Evolutionary conservation across 2,888 invertebrate genomes (phyloP), one percentile per base, ranked within the genome.

Genomic region (Eupithecia vulgata): DNA sequence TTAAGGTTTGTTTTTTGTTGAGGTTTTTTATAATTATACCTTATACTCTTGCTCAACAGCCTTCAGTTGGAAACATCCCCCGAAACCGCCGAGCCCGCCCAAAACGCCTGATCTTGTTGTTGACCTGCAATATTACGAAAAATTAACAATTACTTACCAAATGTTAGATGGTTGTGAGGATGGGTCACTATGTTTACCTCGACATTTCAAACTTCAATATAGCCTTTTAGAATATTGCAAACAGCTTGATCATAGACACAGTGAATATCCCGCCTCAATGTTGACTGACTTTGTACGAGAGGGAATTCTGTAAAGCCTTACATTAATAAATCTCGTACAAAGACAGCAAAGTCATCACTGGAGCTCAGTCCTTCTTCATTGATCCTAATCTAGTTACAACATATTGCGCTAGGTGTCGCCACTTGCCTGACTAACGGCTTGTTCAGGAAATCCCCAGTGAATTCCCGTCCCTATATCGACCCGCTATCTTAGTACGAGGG

Each of bases 81-180:
- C 98, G 88, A 99, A 99, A 0, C 97, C 97, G 1, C 99, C 98
- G 62, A 98, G 95, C 15, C 95, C 95, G 0, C 97, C 97, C 76
- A 97, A 83, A 37, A 96, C 96, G 1, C 98, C 98, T 0, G 95
- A 87, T 1, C 97, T 95, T 52, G 95, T 95, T 0, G 98, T 98
- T 0, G 96, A 95, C 77, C 96, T 96, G 67, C 10, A 75, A 42
- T 62, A 52, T 61, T 57, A 70, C 21, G 64, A 17, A 7, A n/a
- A 34, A 40, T 59, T 62, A n/a, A n/a, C n/a, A n/a, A n/a, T n/a
- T n/a, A n/a, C n/a, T n/a, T n/a, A n/a, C n/a, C n/a, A n/a, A n/a
- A n/a, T n/a, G n/a, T n/a, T n/a, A n/a, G n/a, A n/a, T n/a, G n/a
- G n/a, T n/a, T n/a, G n/a, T n/a, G n/a, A n/a, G n/a, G n/a, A n/a